These are phyloP conservation scores for Acinonyx jubatus DNA, from an alignment of 2,113 vertebrate species.

Conservation along the genomic window DNA sequence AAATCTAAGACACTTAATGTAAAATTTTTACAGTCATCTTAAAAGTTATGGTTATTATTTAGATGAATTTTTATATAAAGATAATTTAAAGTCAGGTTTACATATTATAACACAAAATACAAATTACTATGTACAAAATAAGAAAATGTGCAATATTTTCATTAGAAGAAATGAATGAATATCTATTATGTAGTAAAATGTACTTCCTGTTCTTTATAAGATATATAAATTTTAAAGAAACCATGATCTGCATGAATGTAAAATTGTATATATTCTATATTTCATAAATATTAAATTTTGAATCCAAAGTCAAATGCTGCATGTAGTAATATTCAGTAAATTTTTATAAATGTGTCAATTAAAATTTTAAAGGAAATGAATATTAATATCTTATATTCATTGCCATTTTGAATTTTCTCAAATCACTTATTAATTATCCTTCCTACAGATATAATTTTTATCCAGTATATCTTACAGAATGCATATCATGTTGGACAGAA, in stretches of 20 bases:
- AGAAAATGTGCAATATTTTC: not conserved
- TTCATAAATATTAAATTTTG: conserved; percentile 58
- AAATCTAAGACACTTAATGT: not conserved
- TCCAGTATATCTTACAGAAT: not conserved
- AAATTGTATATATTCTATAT: conserved; percentile 40
- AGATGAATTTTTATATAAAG: not conserved
- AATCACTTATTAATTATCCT: conserved; percentile 11
- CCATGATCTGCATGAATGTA: not conserved
- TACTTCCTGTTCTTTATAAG: conserved; percentile 13
- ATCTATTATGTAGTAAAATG: conserved; percentile 13
- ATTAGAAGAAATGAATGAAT: conserved; percentile 33
- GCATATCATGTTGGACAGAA: not conserved
- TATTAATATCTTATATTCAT: conserved; percentile 60
- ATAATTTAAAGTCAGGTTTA: not conserved
- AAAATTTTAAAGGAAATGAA: conserved; percentile 59
- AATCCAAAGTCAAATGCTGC: conserved; percentile 30
- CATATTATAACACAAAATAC: not conserved
- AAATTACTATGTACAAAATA: not conserved
- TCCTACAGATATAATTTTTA: conserved; percentile 8
- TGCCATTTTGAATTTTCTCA: conserved; percentile 45
- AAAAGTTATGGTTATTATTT: not conserved
- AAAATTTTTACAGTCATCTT: not conserved
- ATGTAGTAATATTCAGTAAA: conserved; percentile 60
- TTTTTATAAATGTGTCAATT: conserved; percentile 54
- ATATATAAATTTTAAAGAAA: conserved; percentile 47